Base-by-base conservation (phyloP, 2,888 invertebrate genomes). In the Panzeria rudis region DNA sequence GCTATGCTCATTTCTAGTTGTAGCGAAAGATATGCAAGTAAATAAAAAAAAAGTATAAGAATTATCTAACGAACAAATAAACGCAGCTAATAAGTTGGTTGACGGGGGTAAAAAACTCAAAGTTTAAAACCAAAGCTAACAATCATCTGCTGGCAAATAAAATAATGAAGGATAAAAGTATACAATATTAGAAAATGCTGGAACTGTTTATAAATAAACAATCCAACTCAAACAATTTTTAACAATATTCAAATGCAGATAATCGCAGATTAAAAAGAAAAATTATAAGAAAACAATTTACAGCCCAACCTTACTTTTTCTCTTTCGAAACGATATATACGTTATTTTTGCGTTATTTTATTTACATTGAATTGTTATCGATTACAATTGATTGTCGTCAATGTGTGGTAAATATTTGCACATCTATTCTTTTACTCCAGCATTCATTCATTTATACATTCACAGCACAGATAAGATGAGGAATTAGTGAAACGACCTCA, bases 401-500 rank as follows among this genome's bases (percentile, higher is more conserved):
- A 66, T 80, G 66, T 77, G 71, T 71, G 82, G 76, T 23, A 82
- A 71, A 82, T 77, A 82, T 82, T 76, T 82, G 64, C 56, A 47
- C 54, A 68, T 61, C 41, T 23, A 15, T 29, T 69, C 44, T 17
- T 25, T 52, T 7, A 8, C 54, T 62, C 25, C n/a, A 52, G 47
- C 23, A 61, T n/a, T 50, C 61, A n/a, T 41, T 32, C 23, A 50
- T 59, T 17, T 41, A 7, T 56, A 11, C 13, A 61, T 32, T 52
- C 32, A 4, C 35, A n/a, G 29, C 25, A 3, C 35, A 52, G 29
- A 29, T 50, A 68, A 77, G 56, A 20, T 50, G 71, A 9, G 20
- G 71, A 64, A 76, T 82, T 76, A 82, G 75, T 76, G 56, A 62
- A 82, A 77, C 82, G 71, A 82, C 82, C 82, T 85, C 81, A 82